Conservation (phyloP, 2,113 vertebrate genomes). For the Rhineura floridana region DNA sequence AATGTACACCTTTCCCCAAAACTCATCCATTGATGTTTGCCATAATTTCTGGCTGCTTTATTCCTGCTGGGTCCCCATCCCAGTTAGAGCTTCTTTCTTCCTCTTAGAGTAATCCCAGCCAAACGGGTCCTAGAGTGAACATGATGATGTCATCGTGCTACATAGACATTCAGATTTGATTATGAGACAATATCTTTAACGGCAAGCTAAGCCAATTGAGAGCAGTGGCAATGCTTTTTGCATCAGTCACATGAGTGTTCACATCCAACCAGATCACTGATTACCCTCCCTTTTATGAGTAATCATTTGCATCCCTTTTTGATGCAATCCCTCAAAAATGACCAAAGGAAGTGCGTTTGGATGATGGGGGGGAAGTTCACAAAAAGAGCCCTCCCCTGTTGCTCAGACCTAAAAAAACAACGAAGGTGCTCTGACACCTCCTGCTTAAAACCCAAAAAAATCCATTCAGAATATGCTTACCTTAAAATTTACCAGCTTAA, state of each 20-base stretch:
- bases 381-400: too few species aligned
- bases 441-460: too few species aligned
- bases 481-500: too few species aligned
- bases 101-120: background rate
- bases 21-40: background rate
- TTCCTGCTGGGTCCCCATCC: too few species aligned
- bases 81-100: background rate
- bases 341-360: too few species aligned
- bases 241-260: background rate
- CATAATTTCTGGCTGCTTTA: background rate
- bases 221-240: background rate
- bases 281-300: too few species aligned
- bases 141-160: background rate
- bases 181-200: background rate
- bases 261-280: background rate
- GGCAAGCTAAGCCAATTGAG: background rate
- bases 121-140: background rate
- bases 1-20: slow-evolving; percentile 7
- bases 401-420: too few species aligned
- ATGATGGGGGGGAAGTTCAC: too few species aligned
- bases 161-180: background rate
- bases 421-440: too few species aligned
- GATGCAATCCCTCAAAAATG: too few species aligned
- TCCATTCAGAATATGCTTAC: too few species aligned
- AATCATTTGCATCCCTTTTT: too few species aligned